These are phyloP conservation scores for Mesochorus sp. DNA, from an alignment of 2,888 invertebrate genomes.

Conservation along the genomic window DNA sequence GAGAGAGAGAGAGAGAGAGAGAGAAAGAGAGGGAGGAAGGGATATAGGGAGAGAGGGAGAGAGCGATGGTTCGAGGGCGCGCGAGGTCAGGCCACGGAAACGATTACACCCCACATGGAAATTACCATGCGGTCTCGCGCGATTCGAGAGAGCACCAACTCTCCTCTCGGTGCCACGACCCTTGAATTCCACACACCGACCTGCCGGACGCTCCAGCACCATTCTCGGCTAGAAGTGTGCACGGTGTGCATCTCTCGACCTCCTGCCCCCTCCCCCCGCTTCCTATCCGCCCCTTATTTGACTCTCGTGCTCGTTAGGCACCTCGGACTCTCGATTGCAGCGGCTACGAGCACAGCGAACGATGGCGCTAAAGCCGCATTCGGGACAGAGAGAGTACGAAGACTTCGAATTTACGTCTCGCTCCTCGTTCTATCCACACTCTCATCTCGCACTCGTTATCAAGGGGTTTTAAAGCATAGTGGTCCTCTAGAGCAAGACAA, in stretches of 20 bases:
- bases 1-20: constrained; percentile 18
- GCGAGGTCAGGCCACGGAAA: constrained; percentile 61
- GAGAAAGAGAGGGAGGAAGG: neutral
- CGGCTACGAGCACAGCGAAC: constrained; percentile 52
- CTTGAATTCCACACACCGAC: constrained; percentile 59
- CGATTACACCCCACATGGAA: constrained; percentile 63
- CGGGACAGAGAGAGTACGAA: constrained; percentile 40
- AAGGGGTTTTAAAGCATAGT: constrained; percentile 54
- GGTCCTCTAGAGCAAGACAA: constrained; percentile 57
- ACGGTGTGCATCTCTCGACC: constrained; percentile 39
- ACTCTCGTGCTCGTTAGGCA: constrained; percentile 50
- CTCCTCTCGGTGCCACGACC: constrained; percentile 51
- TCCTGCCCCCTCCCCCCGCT: neutral
- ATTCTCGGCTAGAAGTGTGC: constrained; percentile 27
- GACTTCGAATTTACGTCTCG: constrained; percentile 58
- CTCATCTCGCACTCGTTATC: constrained; percentile 60
- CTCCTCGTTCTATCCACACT: constrained; percentile 55
- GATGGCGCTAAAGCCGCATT: constrained; percentile 52
- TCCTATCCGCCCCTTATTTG: neutral
- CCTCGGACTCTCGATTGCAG: constrained; percentile 57
- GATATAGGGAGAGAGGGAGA: constrained; percentile 4
- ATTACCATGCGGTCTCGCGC: constrained; percentile 62
- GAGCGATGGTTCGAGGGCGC: constrained; percentile 56
- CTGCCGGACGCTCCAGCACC: constrained; percentile 39
- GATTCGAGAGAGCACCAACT: constrained; percentile 57